These are phyloP conservation scores for Muscicapa comitata DNA, from an alignment of 2,797 vertebrate genomes.

Conservation along the genomic window DNA sequence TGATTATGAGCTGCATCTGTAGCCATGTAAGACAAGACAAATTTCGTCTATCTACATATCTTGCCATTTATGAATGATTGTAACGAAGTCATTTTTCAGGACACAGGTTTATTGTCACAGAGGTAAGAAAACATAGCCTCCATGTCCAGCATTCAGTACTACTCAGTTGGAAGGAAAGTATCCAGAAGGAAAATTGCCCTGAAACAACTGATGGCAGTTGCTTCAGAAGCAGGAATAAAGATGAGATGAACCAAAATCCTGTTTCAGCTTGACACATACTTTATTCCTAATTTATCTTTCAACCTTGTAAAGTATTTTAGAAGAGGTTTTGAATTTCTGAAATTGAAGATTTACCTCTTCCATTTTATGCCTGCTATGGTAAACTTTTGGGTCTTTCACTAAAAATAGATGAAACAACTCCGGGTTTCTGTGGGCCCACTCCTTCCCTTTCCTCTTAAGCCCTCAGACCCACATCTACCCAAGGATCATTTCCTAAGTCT, in stretches of 20 bases:
- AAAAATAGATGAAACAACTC: background rate
- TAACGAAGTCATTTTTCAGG: background rate
- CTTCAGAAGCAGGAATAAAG: background rate
- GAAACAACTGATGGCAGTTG: background rate
- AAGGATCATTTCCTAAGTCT: constrained; percentile 37
- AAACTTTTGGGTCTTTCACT: background rate
- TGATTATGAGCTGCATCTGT: constrained; percentile 21
- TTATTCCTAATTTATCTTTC: background rate
- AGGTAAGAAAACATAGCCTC: background rate
- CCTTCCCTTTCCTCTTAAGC: background rate
- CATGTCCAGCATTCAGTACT: background rate
- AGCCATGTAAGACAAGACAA: background rate
- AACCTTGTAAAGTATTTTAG: background rate
- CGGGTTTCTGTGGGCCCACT: background rate
- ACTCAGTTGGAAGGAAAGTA: background rate
- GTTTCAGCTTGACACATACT: background rate
- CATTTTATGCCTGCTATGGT: background rate
- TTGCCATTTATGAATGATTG: background rate
- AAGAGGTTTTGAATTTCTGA: background rate
- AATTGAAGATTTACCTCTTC: background rate
- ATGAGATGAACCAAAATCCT: background rate
- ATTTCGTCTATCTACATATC: background rate
- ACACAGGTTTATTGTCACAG: background rate
- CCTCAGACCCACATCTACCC: background rate
- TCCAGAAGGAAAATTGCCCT: background rate